Evolutionary conservation across 2,888 invertebrate species (phyloP).

Genomic region (Harpagoxenus sublaevis): DNA sequence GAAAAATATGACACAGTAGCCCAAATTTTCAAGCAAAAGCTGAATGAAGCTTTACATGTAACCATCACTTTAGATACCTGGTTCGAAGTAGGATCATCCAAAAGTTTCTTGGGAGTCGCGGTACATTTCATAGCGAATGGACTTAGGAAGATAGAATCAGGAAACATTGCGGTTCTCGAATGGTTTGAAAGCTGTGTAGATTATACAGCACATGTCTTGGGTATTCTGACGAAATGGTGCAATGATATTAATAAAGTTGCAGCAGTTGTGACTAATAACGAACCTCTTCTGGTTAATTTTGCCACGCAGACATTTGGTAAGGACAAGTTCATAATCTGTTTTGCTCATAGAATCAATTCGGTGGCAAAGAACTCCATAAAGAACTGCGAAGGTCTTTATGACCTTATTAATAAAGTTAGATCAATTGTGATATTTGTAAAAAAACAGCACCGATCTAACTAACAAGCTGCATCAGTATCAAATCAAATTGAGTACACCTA

Average conservation of each 20-base stretch:
- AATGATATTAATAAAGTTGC: neutral
- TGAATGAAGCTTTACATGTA: neutral
- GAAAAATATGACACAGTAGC: neutral
- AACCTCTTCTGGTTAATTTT: neutral
- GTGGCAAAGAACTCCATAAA: neutral
- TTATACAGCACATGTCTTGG: neutral
- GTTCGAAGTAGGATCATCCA: neutral
- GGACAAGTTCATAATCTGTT: neutral
- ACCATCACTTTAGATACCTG: neutral
- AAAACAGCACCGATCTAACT: neutral
- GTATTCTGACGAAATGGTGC: neutral
- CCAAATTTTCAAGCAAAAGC: neutral
- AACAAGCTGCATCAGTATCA: neutral
- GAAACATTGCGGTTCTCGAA: neutral
- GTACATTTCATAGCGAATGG: neutral
- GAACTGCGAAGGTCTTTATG: neutral
- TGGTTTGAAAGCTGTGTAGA: neutral
- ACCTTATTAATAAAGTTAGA: slow-evolving; percentile 2
- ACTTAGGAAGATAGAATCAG: neutral
- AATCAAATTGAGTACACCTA: neutral
- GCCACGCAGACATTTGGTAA: neutral
- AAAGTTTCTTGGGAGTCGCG: neutral
- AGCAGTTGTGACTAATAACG: slow-evolving; percentile 14
- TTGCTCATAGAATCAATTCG: neutral
- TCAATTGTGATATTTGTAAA: neutral